phyloP scores from a whole-genome alignment of 1,140 invertebrate genomes.

The Hypsibius dujardini region DNA sequence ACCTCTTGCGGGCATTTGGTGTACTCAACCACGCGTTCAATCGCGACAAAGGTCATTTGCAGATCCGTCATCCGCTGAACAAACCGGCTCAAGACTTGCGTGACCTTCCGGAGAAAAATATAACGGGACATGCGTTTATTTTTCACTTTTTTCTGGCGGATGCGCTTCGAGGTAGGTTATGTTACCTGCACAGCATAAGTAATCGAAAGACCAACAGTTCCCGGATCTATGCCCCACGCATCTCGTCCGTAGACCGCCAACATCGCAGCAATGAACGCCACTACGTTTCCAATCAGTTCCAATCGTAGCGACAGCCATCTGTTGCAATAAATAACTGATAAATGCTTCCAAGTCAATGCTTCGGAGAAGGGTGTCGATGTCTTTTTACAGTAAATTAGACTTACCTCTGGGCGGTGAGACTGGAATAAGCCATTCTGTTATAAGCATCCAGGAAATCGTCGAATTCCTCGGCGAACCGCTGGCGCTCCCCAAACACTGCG shows the following conservation, averaged over 20 bases:
- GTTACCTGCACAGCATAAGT: constrained; percentile 66
- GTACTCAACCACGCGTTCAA: constrained; percentile 25
- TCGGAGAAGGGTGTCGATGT: too few relatives aligned
- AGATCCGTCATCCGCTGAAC: constrained; percentile 26
- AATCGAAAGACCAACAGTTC: constrained; percentile 68
- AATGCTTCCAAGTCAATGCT: too few relatives aligned
- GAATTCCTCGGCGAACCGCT: constrained; percentile 1
- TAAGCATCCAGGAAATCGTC: not conserved
- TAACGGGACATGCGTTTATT: too few relatives aligned
- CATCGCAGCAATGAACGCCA: constrained; percentile 30
- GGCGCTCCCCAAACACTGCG: not conserved
- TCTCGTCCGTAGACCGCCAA: constrained; percentile 32
- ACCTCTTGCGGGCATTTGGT: not conserved
- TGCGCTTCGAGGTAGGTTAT: too few relatives aligned
- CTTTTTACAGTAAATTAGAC: too few relatives aligned
- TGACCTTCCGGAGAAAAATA: constrained; percentile 40
- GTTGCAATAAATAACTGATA: not conserved
- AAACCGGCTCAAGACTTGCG: constrained; percentile 33
- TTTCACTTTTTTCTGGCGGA: too few relatives aligned
- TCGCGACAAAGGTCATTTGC: constrained; percentile 29
- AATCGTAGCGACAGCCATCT: constrained; percentile 35
- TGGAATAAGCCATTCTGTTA: constrained; percentile 1
- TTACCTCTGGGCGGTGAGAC: constrained; percentile 1
- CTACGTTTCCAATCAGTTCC: constrained; percentile 31
- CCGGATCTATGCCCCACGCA: constrained; percentile 42